Evolutionary conservation across 2,888 invertebrate species (phyloP), one percentile per base, ranked within the genome.

Genomic region (Herminia tarsipennalis): DNA sequence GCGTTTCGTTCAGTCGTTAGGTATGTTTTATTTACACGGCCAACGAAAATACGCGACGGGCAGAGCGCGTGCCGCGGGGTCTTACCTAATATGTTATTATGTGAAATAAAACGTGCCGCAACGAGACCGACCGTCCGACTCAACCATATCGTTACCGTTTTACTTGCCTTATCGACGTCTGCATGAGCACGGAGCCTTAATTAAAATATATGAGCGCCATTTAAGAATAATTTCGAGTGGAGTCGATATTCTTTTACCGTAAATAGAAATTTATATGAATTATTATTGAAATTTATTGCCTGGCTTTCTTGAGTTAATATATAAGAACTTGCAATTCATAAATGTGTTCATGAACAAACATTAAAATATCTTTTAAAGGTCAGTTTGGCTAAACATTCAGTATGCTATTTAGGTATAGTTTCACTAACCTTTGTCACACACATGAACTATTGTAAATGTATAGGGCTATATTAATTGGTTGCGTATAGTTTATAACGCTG

Each of bases 191-290:
- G 74, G 72, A 61, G 69, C 76, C 78, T 74, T 88, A 88, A 88
- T 88, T 88, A 87, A 84, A 86, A 88, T 88, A 86, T 88, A 84
- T 76, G 81, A 77, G 74, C 72, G 76, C 81, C 78, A 83, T 83
- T 86, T 80, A 78, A 83, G 80, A 81, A 83, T 78, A 80, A 79
- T 78, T 84, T 81, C 74, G 56, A 71, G 59, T 67, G 59, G 56
- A 69, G 64, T 73, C 69, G 66, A 78, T 80, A 77, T 78, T 82
- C 72, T 75, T 80, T 76, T 58, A 55, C 50, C 55, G 46, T 55
- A 73, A 83, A 83, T 79, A 76, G 55, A 76, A 78, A 83, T 82
- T 83, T 81, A 81, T 81, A 64, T 45, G 66, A 62, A 53, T 66
- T 72, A 56, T 73, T 75, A 79, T 77, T 70, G 62, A 63, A 68